Base-by-base conservation (phyloP, 2,113 vertebrate species). In the Mirounga angustirostris region DNA sequence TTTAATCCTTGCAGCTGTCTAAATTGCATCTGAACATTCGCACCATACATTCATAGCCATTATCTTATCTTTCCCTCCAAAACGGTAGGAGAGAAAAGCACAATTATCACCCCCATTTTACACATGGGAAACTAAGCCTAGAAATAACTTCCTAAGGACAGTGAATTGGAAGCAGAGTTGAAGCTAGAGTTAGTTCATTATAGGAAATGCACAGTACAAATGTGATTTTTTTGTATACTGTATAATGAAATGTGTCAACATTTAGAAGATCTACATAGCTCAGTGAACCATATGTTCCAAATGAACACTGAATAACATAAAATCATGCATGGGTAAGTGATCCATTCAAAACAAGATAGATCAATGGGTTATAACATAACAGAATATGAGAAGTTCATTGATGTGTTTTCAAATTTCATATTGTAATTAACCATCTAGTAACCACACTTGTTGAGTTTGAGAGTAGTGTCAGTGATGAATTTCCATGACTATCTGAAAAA, bases 161-260 rank as follows among this genome's bases (percentile, higher is more conserved):
- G 36, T 50, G 46, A 95, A 58, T 69, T 96, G 28, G 82, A 80
- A 94, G 79, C 4, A 86, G 79, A 89, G 24, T 52, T 46, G 12
- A 94, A 92, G 52, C 21, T 86, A 95, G 21, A 94, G 61, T 40
- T 88, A 28, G 30, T 83, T 98, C 81, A 79, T 84, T 91, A 84
- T 1, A 33, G 65, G 3, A 52, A 93, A 80, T 7, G 18, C 18
- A 50, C 1, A 50, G 8, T 16, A 58, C 8, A 69, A 46, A 91
- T 50, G 50, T 40, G 21, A 65, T 33, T 84, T 80, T 56, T 89
- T 78, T 59, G 8, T 2, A 84, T 89, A 74, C 50, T 63, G 7
- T 67, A 19, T 73, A 97, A 90, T 1, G 14, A 93, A 90, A 90
- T 46, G 65, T 89, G 9, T 19, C 65, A 85, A 78, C 43, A 79